Base-by-base conservation (phyloP, 2,888 invertebrate genomes). In the Cremastinae sp. region DNA sequence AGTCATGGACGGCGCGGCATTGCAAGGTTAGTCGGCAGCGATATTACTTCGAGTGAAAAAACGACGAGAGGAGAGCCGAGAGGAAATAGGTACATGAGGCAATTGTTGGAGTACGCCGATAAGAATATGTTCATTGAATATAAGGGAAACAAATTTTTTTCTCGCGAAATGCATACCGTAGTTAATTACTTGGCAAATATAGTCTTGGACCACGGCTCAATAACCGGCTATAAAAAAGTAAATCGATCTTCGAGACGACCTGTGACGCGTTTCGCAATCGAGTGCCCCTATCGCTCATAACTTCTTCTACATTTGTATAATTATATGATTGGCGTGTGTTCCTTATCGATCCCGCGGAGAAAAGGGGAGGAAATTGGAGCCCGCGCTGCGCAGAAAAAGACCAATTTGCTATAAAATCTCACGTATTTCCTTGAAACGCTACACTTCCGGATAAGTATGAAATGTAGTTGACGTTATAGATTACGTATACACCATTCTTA, bases 151-250 rank as follows among this genome's bases (percentile, higher is more conserved):
- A 51, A 3, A 28, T 5, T 3, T 28, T 28, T 28, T 20, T 69
- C 56, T 69, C 38, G 69, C 66, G 64, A 70, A 68, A 78, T 80
- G 78, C 75, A 82, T 79, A 79, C 77, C 80, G 47, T 53, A 72
- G 79, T 81, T 85, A 85, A 85, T 85, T 84, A 80, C 82, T 78
- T 73, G 49, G 80, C 75, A 79, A 79, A 80, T 74, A 83, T 77
- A 80, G 74, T 61, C 45, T 14, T 41, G 49, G 61, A 64, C 61
- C 75, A 65, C 73, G 61, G 45, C 66, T 65, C 68, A 20, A 65
- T 65, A 65, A 71, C 22, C 47, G 54, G 59, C 65, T 68, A 70
- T 68, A 49, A 76, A n/a, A n/a, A 73, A 75, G 76, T 66, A 79
- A 74, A 69, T 73, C 69, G 66, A 74, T 36, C 53, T 45, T 43